Evolutionary conservation across 1,140 invertebrate genomes (phyloP).

Genomic region (Tetramorium parvispinum): DNA sequence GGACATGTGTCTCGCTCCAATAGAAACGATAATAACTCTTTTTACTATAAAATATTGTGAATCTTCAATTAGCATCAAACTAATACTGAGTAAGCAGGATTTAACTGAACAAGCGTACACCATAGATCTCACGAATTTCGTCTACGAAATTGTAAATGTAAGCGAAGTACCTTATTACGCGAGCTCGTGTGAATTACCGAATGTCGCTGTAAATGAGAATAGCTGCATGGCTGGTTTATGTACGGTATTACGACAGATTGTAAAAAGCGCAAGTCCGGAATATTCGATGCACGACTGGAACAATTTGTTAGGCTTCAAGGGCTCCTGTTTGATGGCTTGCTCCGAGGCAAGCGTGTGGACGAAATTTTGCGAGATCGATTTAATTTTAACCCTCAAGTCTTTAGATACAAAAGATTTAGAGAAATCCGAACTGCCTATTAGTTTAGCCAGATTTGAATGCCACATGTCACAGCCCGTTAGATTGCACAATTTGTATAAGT

Average conservation of each 20-base stretch:
- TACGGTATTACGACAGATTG: conserved; percentile 89
- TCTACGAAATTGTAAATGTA: conserved; percentile 71
- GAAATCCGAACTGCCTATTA: conserved; percentile 85
- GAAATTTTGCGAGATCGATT: conserved; percentile 95
- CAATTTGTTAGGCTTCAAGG: conserved; percentile 91
- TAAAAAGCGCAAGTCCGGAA: conserved; percentile 81
- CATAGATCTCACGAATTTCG: conserved; percentile 76
- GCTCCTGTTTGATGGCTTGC: conserved; percentile 92
- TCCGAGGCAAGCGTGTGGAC: conserved; percentile 96
- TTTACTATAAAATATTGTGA: conserved; percentile 83
- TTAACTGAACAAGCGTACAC: conserved; percentile 70
- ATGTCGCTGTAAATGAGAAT: conserved; percentile 86
- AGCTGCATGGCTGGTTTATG: conserved; percentile 90
- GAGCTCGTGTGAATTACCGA: conserved; percentile 87
- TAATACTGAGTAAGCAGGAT: conserved; percentile 66
- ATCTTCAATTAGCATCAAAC: conserved; percentile 76
- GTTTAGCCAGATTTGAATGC: conserved; percentile 92
- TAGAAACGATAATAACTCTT: conserved; percentile 82
- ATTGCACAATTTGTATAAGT: conserved; percentile 95
- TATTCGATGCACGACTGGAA: conserved; percentile 81
- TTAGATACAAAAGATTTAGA: conserved; percentile 47
- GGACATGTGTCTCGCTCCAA: conserved; percentile 79
- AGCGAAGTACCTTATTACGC: conserved; percentile 78
- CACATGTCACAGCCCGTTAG: conserved; percentile 94
- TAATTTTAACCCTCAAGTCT: conserved; percentile 87